Conservation (phyloP, 2,113 vertebrate genomes). For the Microtus montanus region DNA sequence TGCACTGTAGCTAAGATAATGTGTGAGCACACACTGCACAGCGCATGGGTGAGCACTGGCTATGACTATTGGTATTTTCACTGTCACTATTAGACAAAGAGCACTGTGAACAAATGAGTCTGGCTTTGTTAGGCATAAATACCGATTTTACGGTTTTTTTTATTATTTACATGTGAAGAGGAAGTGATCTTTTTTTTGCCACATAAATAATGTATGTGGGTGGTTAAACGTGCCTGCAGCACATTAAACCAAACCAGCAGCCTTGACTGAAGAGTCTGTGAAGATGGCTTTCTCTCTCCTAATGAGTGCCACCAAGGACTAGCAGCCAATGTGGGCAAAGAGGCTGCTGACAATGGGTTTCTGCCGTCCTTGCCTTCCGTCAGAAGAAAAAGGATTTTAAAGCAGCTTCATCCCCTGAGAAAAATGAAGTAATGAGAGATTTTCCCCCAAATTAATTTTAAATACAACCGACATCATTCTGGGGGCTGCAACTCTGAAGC, state of each 20-base stretch:
- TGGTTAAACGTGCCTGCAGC: neutral
- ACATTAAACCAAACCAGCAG: neutral
- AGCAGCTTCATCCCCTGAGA: neutral
- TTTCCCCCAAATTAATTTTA: neutral
- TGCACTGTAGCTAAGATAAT: neutral
- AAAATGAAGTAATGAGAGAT: neutral
- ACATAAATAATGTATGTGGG: neutral
- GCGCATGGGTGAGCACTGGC: rapidly evolving
- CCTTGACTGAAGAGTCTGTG: neutral
- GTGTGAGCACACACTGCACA: neutral
- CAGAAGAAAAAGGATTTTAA: neutral
- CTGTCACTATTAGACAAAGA: neutral
- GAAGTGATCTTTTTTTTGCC: neutral
- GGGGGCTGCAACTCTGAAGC: neutral
- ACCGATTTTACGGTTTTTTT: neutral
- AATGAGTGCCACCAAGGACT: neutral
- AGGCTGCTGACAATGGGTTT: neutral
- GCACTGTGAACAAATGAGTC: neutral
- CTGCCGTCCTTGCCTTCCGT: neutral
- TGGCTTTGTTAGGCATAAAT: neutral
- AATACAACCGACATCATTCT: neutral
- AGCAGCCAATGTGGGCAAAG: rapidly evolving
- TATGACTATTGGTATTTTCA: neutral
- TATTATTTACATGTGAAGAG: conserved; percentile 16
- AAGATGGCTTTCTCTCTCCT: neutral